Conservation (phyloP, 1,140 invertebrate species). For the Anastrepha ludens region DNA sequence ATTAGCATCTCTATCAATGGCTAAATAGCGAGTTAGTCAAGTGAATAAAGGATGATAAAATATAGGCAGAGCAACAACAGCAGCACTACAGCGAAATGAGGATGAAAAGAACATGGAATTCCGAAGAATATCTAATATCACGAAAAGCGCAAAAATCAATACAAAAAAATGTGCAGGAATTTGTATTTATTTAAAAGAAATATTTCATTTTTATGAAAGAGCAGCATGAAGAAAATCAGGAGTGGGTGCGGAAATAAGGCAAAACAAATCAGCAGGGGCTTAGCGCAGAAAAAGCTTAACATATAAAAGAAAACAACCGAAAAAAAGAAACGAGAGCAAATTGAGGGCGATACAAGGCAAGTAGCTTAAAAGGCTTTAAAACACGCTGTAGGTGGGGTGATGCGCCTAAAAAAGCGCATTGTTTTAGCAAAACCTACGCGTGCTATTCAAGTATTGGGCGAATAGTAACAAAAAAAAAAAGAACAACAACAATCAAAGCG, state of each 20-base stretch:
- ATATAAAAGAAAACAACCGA: not conserved
- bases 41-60: not conserved
- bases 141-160: conserved; percentile 32
- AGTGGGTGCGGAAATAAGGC: not conserved
- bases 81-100: not conserved
- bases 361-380: conserved; percentile 40
- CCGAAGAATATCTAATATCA: not conserved
- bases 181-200: conserved; percentile 14
- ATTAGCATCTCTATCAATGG: conserved; percentile 34
- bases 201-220: conserved; percentile 25
- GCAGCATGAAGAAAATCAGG: not conserved
- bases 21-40: conserved; percentile 22
- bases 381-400: not conserved
- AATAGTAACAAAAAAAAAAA: not conserved
- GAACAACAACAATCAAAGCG: not conserved
- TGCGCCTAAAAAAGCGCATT: conserved; percentile 6
- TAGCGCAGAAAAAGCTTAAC: not conserved
- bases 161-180: conserved; percentile 18
- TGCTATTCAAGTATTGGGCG: conserved; percentile 1
- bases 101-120: not conserved
- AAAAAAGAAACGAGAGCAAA: not conserved
- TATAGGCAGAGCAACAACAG: not conserved
- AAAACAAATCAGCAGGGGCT: conserved; percentile 3
- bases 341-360: not conserved
- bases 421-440: not conserved